These are phyloP conservation scores for Lophius piscatorius DNA, from an alignment of 2,113 vertebrate genomes.

Conservation along the genomic window DNA sequence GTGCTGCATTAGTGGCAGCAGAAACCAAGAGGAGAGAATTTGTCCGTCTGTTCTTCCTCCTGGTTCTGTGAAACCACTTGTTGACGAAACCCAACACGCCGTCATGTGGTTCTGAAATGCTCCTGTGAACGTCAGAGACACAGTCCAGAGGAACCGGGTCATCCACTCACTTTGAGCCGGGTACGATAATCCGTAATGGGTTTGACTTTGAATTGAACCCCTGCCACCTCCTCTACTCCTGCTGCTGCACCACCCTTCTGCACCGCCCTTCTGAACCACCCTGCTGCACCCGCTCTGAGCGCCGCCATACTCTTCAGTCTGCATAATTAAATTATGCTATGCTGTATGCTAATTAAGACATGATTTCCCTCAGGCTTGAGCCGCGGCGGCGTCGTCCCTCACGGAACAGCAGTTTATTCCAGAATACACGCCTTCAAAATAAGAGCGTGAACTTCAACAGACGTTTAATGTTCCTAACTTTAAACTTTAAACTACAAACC, in stretches of 20 bases:
- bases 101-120: background rate
- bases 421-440: too few relatives aligned
- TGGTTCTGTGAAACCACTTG: background rate
- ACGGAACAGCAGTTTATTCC: too few relatives aligned
- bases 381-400: slow-evolving; percentile 46
- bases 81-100: background rate
- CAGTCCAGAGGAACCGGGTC: slow-evolving; percentile 24
- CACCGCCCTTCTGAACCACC: slow-evolving; percentile 5
- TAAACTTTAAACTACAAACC: too few relatives aligned
- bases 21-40: slow-evolving; percentile 16
- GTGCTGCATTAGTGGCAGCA: slow-evolving; percentile 40
- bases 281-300: background rate
- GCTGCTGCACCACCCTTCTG: slow-evolving; percentile 12
- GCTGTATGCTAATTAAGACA: slow-evolving; percentile 74
- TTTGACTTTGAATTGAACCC: slow-evolving; percentile 71
- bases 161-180: slow-evolving; percentile 37
- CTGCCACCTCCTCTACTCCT: slow-evolving; percentile 12
- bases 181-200: slow-evolving; percentile 55
- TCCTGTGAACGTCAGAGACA: background rate
- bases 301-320: slow-evolving; percentile 45
- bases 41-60: too few relatives aligned
- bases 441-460: too few relatives aligned
- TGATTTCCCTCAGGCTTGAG: slow-evolving; percentile 65
- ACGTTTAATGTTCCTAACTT: too few relatives aligned
- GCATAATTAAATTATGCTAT: slow-evolving; percentile 72